These are phyloP conservation scores for Ectemnius cavifrons DNA, from an alignment of 2,888 invertebrate genomes.

Conservation along the genomic window DNA sequence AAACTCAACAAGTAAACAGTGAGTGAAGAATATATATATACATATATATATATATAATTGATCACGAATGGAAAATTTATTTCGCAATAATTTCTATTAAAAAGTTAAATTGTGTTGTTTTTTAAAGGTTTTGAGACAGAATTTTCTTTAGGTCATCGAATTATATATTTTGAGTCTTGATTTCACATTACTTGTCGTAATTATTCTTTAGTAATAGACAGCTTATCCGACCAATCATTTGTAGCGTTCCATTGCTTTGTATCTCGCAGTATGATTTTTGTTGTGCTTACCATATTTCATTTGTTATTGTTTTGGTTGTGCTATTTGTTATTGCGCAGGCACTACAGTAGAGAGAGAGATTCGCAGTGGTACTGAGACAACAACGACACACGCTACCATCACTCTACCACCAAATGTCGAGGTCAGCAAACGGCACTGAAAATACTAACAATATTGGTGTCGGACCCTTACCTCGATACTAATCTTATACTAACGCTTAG, in stretches of 20 bases:
- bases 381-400: constrained; percentile 76
- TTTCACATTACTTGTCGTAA: too few species aligned
- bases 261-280: constrained; percentile 16
- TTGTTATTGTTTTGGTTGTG: constrained; percentile 52
- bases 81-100: neutral
- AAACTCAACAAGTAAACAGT: constrained; percentile 75
- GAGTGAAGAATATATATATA: constrained; percentile 54
- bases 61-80: too few species aligned
- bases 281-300: constrained; percentile 29
- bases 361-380: constrained; percentile 75
- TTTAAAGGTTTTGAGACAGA: constrained; percentile 22
- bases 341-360: constrained; percentile 76
- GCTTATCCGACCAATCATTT: constrained; percentile 22
- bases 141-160: constrained; percentile 35
- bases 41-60: neutral
- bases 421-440: constrained; percentile 71
- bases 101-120: constrained; percentile 20
- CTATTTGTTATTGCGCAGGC: constrained; percentile 70
- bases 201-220: constrained; percentile 4
- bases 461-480: constrained; percentile 59
- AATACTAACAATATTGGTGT: constrained; percentile 53
- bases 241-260: constrained; percentile 36
- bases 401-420: constrained; percentile 76
- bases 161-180: constrained; percentile 17
- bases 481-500: constrained; percentile 48